phyloP scores from a whole-genome alignment of 2,113 vertebrate genomes.

The Heterochromis multidens region DNA sequence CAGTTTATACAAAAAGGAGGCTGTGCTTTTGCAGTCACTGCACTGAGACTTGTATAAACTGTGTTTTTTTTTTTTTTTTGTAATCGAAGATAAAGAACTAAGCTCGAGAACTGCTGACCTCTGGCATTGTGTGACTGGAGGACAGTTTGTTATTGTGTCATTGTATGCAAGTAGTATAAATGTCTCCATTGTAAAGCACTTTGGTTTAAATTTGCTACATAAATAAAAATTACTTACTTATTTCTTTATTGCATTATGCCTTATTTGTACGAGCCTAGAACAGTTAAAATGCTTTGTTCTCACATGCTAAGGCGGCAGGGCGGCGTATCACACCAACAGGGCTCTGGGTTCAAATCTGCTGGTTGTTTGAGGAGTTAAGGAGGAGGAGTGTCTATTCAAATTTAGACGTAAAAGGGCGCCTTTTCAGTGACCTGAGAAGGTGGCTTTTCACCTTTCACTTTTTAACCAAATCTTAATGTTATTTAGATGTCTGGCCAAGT shows the following conservation, averaged over 20 bases:
- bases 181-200: not conserved
- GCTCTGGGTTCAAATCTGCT: too few relatives aligned
- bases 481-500: not conserved
- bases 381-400: not conserved
- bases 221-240: not conserved
- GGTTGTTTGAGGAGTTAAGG: not conserved
- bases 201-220: fast-evolving
- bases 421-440: not conserved
- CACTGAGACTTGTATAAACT: not conserved
- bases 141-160: not conserved
- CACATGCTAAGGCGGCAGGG: not conserved
- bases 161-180: not conserved
- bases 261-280: not conserved
- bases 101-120: not conserved
- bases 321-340: not conserved
- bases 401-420: fast-evolving
- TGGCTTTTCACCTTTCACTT: fast-evolving
- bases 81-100: not conserved
- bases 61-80: not conserved
- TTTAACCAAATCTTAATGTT: not conserved
- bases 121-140: not conserved
- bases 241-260: not conserved
- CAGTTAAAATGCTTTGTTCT: not conserved
- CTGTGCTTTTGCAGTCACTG: too few relatives aligned
- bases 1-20: not conserved